phyloP scores from a whole-genome alignment of 2,888 invertebrate genomes.

The Chymomyza amoena region DNA sequence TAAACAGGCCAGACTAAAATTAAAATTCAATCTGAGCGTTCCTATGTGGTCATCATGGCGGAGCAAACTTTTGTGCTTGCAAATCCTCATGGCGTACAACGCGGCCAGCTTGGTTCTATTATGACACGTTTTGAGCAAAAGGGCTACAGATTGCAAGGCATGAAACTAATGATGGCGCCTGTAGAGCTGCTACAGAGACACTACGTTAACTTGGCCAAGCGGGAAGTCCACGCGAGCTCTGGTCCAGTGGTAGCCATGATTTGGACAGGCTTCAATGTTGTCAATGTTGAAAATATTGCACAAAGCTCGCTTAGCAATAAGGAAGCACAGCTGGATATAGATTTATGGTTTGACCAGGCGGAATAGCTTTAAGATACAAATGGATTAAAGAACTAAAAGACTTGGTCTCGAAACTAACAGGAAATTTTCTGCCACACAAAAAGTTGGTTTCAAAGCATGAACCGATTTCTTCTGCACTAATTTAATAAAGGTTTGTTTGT shows the following conservation, averaged over 20 bases:
- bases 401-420: neutral
- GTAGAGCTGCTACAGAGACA: neutral
- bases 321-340: neutral
- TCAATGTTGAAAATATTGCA: neutral
- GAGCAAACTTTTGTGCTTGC: neutral
- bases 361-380: neutral
- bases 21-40: too few relatives aligned
- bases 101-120: neutral
- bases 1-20: neutral
- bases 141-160: neutral
- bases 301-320: neutral
- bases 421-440: too few relatives aligned
- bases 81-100: neutral
- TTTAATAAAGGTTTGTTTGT: too few relatives aligned
- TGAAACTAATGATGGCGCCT: neutral
- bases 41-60: neutral
- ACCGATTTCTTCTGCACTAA: too few relatives aligned
- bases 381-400: neutral
- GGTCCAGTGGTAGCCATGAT: constrained; percentile 1
- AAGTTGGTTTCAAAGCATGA: too few relatives aligned
- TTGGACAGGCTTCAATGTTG: neutral
- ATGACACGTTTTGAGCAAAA: neutral
- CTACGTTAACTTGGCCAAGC: neutral
- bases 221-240: neutral
- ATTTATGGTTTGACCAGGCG: neutral